Evolutionary conservation across 2,888 invertebrate species (phyloP), one percentile per base, ranked within the genome.

Genomic region (Drosophila mayaguana): DNA sequence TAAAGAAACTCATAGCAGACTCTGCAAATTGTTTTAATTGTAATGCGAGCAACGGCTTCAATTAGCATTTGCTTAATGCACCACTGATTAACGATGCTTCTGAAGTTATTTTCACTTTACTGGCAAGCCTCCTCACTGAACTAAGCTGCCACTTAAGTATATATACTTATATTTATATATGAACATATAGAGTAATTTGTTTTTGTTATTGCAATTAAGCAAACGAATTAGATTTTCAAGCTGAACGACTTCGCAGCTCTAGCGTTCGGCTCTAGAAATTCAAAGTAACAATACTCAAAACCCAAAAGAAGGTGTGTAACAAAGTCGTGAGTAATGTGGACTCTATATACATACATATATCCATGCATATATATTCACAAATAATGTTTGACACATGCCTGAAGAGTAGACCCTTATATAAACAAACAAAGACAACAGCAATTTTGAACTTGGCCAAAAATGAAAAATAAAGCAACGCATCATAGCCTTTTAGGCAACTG

Each of bases 191-290:
- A 53, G 60, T 63, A 78, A 76, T 72, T 78, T 77, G 69, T 66
- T 83, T 77, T 67, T 54, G 59, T 62, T 74, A 66, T 75, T 81
- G 83, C 81, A 83, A 77, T 87, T 82, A 84, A 72, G 56, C 75
- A 66, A 77, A 74, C 71, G 83, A 78, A 85, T 82, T 76, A 62
- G 72, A 88, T 90, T 91, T 91, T 91, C 91, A 87, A 90, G 89
- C 90, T 90, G 82, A 91, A 81, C 90, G 91, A 80, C 81, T 91
- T 89, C 77, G 63, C 73, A 77, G 81, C 80, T 78, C 78, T 54
- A 36, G 48, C 75, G 86, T 84, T 86, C 83, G 83, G 88, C 88
- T 88, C 88, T 89, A 63, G 78, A 88, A 79, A 89, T 62, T 77
- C 73, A 81, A 56, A 70, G 73, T 64, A 88, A 64, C 78, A 56